Percentiles rank a stretch among this genome's conserved stretches.
These are phyloP conservation scores for Drosophila busckii DNA, from an alignment of 1,140 invertebrate genomes.

Conservation along the genomic window DNA sequence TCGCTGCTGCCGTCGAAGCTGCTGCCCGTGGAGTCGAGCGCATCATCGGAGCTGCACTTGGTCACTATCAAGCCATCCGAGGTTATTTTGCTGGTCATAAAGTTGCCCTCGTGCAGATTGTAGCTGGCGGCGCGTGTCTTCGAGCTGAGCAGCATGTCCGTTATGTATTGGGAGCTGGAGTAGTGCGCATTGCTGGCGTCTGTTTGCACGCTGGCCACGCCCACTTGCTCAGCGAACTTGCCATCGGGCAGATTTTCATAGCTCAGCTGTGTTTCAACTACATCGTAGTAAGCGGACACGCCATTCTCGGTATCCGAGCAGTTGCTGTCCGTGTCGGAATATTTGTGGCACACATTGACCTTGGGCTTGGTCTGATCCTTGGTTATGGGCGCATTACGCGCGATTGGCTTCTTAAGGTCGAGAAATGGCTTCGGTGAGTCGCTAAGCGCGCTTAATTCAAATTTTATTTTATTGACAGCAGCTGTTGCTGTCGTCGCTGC, in stretches of 20 bases:
- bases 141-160: constrained; percentile 74
- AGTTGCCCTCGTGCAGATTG: constrained; percentile 75
- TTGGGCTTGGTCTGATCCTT: constrained; percentile 82
- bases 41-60: constrained; percentile 77
- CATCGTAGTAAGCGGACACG: constrained; percentile 77
- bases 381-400: constrained; percentile 81
- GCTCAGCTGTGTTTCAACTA: constrained; percentile 71
- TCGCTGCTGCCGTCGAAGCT: constrained; percentile 78
- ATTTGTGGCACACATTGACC: constrained; percentile 81
- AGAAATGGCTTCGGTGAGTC: constrained; percentile 74
- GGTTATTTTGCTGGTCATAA: constrained; percentile 79
- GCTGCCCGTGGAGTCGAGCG: constrained; percentile 74
- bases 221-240: constrained; percentile 60
- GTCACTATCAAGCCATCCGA: constrained; percentile 76
- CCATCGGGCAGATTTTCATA: constrained; percentile 79
- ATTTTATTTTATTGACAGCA: constrained; percentile 59
- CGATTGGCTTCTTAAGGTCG: constrained; percentile 81
- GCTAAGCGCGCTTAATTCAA: constrained; percentile 59
- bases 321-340: constrained; percentile 77
- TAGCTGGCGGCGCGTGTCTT: constrained; percentile 75
- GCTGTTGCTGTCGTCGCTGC: constrained; percentile 16
- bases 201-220: constrained; percentile 41
- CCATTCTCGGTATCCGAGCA: constrained; percentile 74
- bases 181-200: constrained; percentile 41
- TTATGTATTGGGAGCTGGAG: constrained; percentile 76